These are phyloP conservation scores for Alviniconcha strummeri DNA, from an alignment of 2,888 invertebrate species.

Conservation along the genomic window DNA sequence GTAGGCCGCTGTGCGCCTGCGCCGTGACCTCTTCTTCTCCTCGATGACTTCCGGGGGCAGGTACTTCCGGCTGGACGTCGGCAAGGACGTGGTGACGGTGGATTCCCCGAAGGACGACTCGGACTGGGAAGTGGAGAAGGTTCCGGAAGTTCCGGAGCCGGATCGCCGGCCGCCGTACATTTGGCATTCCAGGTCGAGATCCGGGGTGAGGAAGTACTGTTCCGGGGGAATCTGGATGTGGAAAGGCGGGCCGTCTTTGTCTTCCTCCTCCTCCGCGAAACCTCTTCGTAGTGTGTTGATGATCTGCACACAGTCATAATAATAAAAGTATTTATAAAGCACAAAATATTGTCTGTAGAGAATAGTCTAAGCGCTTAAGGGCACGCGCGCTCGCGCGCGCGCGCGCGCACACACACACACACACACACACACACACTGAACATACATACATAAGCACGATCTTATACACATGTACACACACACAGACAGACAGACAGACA, in stretches of 20 bases:
- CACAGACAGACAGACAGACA: background rate
- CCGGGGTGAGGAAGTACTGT: conserved; percentile 25
- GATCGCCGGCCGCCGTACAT: background rate
- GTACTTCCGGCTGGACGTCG: background rate
- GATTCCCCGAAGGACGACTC: conserved; percentile 13
- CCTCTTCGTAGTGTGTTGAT: conserved; percentile 26
- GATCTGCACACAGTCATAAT: conserved; percentile 12
- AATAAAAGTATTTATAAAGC: background rate
- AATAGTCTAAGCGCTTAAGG: background rate
- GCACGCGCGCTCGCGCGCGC: background rate
- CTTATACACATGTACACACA: background rate
- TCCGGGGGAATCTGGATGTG: conserved; percentile 22
- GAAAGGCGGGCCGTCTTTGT: background rate
- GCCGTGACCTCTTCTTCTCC: conserved; percentile 18
- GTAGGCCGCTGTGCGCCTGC: conserved; percentile 27
- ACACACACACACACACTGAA: background rate
- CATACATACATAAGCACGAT: background rate
- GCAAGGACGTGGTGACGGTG: conserved; percentile 10
- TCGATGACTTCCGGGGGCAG: conserved; percentile 22
- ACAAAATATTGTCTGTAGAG: background rate
- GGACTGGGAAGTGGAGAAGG: conserved; percentile 5
- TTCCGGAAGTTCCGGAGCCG: background rate
- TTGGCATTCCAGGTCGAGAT: background rate
- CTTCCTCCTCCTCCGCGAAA: conserved; percentile 1
- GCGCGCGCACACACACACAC: background rate